Conservation (phyloP, 2,888 invertebrate genomes). For the Ceriagrion tenellum region DNA sequence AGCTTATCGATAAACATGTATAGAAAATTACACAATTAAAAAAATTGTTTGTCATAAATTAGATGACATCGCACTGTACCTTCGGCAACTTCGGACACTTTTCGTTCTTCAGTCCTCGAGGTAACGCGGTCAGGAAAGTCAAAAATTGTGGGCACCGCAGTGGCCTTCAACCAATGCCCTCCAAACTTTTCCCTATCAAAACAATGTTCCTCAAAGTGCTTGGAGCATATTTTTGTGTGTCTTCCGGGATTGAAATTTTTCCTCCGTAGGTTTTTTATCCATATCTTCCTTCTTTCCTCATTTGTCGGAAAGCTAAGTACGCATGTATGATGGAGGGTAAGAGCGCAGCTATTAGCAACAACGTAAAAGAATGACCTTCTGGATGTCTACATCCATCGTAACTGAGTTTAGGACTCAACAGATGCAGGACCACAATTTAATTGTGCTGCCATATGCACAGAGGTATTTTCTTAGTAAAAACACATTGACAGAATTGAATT, state of each 20-base stretch:
- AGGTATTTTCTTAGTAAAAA: too few relatives aligned
- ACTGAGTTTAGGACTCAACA: too few relatives aligned
- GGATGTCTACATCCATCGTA: too few relatives aligned
- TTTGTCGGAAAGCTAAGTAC: background rate
- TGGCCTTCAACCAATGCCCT: background rate
- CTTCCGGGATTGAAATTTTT: background rate
- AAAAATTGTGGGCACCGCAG: conserved; percentile 43
- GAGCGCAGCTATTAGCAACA: background rate
- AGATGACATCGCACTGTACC: too few relatives aligned
- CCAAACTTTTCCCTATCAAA: conserved; percentile 12
- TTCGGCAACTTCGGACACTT: too few relatives aligned
- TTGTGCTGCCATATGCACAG: too few relatives aligned
- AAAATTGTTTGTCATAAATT: too few relatives aligned
- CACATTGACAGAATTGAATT: too few relatives aligned
- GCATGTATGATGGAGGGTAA: background rate
- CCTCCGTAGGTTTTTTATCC: background rate
- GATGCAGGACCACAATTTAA: too few relatives aligned
- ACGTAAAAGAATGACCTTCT: background rate
- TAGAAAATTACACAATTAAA: too few relatives aligned
- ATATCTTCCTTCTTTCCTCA: background rate
- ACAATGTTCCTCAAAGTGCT: conserved; percentile 21
- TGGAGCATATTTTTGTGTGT: background rate
- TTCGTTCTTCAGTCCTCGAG: too few relatives aligned
- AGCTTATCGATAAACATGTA: too few relatives aligned
- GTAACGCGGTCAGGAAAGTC: background rate